These are phyloP conservation scores for Erythrolamprus reginae DNA, from an alignment of 2,113 vertebrate species.

Conservation along the genomic window DNA sequence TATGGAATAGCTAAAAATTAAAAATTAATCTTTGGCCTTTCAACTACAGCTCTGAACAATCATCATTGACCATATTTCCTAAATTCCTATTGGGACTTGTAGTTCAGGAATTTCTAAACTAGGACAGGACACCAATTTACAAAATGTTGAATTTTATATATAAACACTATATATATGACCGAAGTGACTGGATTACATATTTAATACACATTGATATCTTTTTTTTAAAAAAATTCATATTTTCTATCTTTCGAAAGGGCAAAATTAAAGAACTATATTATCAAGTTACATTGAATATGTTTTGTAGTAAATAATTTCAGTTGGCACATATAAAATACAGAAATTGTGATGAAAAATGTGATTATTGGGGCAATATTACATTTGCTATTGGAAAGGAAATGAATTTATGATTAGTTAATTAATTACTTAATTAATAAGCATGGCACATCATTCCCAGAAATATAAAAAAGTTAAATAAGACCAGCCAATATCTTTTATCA, in stretches of 20 bases:
- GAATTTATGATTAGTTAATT: neutral
- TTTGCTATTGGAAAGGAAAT: neutral
- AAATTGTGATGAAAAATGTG: neutral
- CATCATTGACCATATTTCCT: neutral
- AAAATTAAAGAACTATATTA: neutral
- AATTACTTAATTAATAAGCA: neutral
- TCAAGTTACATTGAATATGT: neutral
- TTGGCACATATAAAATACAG: neutral
- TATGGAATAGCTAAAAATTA: neutral
- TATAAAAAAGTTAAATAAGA: neutral
- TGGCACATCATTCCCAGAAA: neutral
- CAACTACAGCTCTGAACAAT: neutral
- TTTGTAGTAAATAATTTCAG: neutral
- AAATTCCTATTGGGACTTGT: neutral
- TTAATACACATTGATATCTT: neutral
- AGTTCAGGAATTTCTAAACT: neutral
- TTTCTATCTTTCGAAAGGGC: neutral
- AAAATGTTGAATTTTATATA: neutral
- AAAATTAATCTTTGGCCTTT: neutral
- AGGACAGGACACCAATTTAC: neutral
- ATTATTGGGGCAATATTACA: neutral
- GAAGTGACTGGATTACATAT: neutral
- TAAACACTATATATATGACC: neutral
- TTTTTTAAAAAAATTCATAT: neutral
- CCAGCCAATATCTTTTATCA: neutral